Conservation (phyloP, 2,888 invertebrate genomes). For the Brachynemurus nebulosus region DNA sequence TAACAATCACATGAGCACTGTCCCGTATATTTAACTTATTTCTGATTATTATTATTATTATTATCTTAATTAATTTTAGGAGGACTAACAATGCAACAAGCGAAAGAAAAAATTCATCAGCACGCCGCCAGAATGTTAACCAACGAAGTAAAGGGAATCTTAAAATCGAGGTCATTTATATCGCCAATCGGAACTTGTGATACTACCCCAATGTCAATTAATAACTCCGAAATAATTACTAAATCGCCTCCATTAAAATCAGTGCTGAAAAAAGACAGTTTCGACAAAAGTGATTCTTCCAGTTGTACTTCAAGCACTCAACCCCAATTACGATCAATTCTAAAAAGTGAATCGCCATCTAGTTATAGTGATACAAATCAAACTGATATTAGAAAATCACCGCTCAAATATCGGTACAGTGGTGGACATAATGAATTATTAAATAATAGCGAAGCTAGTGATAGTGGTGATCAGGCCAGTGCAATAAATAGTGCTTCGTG, state of each 20-base stretch:
- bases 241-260: neutral
- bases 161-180: conserved; percentile 37
- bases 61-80: conserved; percentile 18
- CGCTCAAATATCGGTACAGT: too few relatives aligned
- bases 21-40: too few relatives aligned
- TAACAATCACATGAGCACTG: too few relatives aligned
- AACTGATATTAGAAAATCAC: too few relatives aligned
- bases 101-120: conserved; percentile 31
- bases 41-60: too few relatives aligned
- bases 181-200: conserved; percentile 24
- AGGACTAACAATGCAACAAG: conserved; percentile 23
- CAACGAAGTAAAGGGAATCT: conserved; percentile 39
- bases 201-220: neutral
- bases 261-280: neutral
- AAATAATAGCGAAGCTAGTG: conserved; percentile 8
- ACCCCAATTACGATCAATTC: neutral
- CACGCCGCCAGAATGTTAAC: conserved; percentile 40
- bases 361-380: neutral
- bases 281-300: too few relatives aligned
- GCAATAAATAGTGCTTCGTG: neutral
- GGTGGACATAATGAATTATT: conserved; percentile 9
- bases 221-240: neutral
- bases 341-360: neutral
- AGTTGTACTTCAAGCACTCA: neutral
- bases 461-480: conserved; percentile 10